phyloP scores from a whole-genome alignment of 2,113 vertebrate genomes.

The Choloepus hoffmanni region DNA sequence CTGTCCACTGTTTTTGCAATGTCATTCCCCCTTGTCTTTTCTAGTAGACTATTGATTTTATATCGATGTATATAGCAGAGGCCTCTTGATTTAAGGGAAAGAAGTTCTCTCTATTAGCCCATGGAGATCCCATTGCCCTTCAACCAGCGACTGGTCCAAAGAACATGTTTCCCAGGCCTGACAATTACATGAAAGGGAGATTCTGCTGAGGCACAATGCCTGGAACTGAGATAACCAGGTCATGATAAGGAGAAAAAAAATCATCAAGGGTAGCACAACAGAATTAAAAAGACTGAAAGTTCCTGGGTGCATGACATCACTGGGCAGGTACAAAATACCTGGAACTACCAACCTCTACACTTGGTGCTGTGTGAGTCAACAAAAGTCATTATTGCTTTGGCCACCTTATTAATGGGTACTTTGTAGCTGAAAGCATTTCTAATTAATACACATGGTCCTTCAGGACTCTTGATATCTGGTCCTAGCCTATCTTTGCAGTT shows the following conservation, averaged over 20 bases:
- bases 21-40: neutral
- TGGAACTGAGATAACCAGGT: neutral
- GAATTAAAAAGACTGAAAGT: neutral
- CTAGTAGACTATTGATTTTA: neutral
- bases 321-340: neutral
- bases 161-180: neutral
- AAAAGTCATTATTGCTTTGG: neutral
- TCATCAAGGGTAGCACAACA: neutral
- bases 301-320: neutral
- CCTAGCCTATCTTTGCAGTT: neutral
- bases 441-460: neutral
- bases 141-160: neutral
- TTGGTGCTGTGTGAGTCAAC: neutral
- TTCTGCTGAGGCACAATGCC: neutral
- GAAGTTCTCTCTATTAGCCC: neutral
- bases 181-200: neutral
- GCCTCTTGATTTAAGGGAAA: neutral
- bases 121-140: neutral
- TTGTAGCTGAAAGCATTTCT: neutral
- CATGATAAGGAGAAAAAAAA: neutral
- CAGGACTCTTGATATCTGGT: neutral
- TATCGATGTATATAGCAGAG: neutral
- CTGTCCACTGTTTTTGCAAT: neutral
- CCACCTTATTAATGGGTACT: neutral
- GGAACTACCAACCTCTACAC: fast-evolving